A percentile compares a stretch with the other conserved stretches of the same genome.
These are phyloP conservation scores for Arctia plantaginis DNA, from an alignment of 2,888 invertebrate genomes.

Conservation along the genomic window DNA sequence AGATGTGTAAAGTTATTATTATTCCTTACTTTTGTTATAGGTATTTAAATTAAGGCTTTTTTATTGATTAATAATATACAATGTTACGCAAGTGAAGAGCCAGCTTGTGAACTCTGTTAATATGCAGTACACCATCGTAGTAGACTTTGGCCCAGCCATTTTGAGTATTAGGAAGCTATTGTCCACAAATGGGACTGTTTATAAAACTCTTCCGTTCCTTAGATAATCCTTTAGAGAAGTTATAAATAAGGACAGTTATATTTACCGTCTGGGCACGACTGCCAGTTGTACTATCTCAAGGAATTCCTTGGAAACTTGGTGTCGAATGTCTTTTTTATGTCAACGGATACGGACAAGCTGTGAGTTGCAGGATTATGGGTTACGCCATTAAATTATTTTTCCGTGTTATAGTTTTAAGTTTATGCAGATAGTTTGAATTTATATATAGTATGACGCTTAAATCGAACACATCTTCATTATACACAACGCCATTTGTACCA, in stretches of 20 bases:
- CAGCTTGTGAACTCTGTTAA: not conserved
- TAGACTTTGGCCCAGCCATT: not conserved
- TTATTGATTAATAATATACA: no score
- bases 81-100: not conserved
- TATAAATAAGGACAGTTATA: conserved; percentile 26
- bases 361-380: not conserved
- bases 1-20: no score
- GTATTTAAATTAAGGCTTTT: no score
- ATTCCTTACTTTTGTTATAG: no score
- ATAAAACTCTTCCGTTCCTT: not conserved
- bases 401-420: not conserved
- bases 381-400: not conserved
- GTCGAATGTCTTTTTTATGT: conserved; percentile 30
- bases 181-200: not conserved
- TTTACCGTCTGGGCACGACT: conserved; percentile 33
- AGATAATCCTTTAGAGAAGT: conserved; percentile 17
- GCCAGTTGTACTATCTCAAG: conserved; percentile 33
- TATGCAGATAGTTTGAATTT: not conserved
- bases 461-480: no score
- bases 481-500: no score
- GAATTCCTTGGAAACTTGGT: conserved; percentile 24
- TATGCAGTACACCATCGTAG: not conserved
- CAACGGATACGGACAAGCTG: not conserved
- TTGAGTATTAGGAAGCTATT: not conserved
- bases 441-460: not conserved